phyloP scores from a whole-genome alignment of 2,113 vertebrate species.

The Tachysurus fulvidraco region DNA sequence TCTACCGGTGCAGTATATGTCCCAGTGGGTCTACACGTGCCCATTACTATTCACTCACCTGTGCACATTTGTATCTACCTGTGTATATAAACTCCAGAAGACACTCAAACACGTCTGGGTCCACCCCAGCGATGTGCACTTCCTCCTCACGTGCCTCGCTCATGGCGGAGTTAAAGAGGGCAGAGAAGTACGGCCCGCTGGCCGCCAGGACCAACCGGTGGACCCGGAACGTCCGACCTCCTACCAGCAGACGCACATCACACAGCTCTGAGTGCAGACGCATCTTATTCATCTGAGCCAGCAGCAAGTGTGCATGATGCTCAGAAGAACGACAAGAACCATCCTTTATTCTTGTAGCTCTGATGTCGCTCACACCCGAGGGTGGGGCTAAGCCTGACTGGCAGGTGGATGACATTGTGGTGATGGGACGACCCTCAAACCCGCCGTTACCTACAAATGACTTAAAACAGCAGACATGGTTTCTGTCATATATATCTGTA shows the following conservation, averaged over 20 bases:
- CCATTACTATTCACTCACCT: background rate
- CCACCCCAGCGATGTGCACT: slow-evolving; percentile 88
- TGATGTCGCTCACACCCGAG: slow-evolving; percentile 44
- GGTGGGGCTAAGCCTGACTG: slow-evolving; percentile 49
- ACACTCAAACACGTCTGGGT: slow-evolving; percentile 81
- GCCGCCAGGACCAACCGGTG: slow-evolving; percentile 92
- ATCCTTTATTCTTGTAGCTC: slow-evolving; percentile 57
- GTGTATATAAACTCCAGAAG: slow-evolving; percentile 95
- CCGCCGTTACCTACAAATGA: background rate
- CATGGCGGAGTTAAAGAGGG: slow-evolving; percentile 91
- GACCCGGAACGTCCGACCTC: slow-evolving; percentile 79
- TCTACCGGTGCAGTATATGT: slow-evolving; percentile 64
- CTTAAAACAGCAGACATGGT: background rate
- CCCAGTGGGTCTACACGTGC: background rate
- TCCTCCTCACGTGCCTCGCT: slow-evolving; percentile 86
- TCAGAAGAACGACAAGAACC: slow-evolving; percentile 73
- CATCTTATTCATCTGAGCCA: slow-evolving; percentile 92
- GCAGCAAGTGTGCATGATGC: slow-evolving; percentile 84
- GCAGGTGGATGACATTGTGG: slow-evolving; percentile 70
- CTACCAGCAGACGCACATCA: slow-evolving; percentile 87
- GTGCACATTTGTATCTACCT: slow-evolving; percentile 66
- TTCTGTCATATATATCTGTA: too few relatives aligned
- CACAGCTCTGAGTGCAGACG: slow-evolving; percentile 85
- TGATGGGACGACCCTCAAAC: background rate
- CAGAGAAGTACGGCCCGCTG: slow-evolving; percentile 93